phyloP scores from a whole-genome alignment of 2,888 invertebrate genomes.

The Strigamia transsilvanica region DNA sequence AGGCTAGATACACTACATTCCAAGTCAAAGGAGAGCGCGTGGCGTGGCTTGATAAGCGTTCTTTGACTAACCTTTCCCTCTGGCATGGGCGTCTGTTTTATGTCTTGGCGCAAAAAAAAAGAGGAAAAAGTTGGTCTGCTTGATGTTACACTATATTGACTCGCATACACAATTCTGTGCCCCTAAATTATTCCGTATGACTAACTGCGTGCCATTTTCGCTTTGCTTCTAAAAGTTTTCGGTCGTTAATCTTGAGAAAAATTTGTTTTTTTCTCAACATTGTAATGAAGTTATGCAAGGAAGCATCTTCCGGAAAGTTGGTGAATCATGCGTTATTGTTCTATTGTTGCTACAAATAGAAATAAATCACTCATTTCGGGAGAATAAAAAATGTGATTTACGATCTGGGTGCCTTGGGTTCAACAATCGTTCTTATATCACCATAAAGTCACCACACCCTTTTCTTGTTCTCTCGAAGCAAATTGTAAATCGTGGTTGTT shows the following conservation, averaged over 20 bases:
- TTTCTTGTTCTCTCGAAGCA: neutral
- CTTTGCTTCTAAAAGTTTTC: conserved; percentile 26
- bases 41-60: conserved; percentile 41
- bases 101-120: neutral
- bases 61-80: conserved; percentile 49
- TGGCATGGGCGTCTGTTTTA: conserved; percentile 30
- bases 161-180: conserved; percentile 16
- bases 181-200: conserved; percentile 30
- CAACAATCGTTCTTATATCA: neutral
- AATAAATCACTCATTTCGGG: neutral
- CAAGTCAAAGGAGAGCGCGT: conserved; percentile 49
- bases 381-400: too few species aligned
- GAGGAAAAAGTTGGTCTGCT: neutral
- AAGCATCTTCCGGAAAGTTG: neutral
- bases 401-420: neutral
- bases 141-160: conserved; percentile 21
- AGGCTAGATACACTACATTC: conserved; percentile 43
- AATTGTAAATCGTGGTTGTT: neutral
- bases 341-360: neutral
- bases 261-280: neutral
- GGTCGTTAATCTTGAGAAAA: conserved; percentile 15
- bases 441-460: neutral
- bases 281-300: conserved; percentile 1
- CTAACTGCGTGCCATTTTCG: conserved; percentile 41
- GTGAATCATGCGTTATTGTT: neutral